These are phyloP conservation scores for Tetragonula clypearis DNA, from an alignment of 1,140 invertebrate species.

Conservation along the genomic window DNA sequence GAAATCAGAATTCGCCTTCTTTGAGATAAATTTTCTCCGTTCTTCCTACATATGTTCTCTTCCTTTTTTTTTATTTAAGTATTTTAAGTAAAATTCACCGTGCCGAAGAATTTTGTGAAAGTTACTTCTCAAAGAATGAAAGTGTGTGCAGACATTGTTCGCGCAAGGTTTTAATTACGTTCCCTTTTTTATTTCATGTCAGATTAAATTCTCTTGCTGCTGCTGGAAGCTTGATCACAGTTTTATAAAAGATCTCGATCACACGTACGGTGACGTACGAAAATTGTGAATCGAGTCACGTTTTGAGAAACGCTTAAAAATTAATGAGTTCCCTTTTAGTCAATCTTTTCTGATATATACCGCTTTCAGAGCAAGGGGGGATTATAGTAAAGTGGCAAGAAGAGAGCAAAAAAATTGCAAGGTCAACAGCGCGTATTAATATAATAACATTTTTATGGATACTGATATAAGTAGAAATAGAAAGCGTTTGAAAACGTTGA, in stretches of 20 bases:
- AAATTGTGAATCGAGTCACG: background rate
- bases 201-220: background rate
- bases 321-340: background rate
- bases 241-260: background rate
- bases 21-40: background rate
- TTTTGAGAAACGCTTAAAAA: background rate
- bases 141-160: background rate
- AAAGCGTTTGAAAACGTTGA: too few relatives aligned
- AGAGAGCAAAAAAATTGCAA: too few relatives aligned
- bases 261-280: background rate
- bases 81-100: fast-evolving
- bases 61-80: too few relatives aligned
- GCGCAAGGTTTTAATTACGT: background rate
- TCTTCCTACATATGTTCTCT: background rate
- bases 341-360: background rate
- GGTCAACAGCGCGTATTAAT: too few relatives aligned
- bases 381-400: too few relatives aligned
- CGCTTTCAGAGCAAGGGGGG: background rate
- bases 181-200: background rate
- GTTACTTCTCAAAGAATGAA: background rate
- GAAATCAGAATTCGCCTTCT: too few relatives aligned
- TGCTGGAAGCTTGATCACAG: background rate
- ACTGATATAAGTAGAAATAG: too few relatives aligned
- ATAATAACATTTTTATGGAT: too few relatives aligned
- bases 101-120: background rate